phyloP scores from a whole-genome alignment of 2,113 vertebrate species.

The Pelvicachromis taeniatus region DNA sequence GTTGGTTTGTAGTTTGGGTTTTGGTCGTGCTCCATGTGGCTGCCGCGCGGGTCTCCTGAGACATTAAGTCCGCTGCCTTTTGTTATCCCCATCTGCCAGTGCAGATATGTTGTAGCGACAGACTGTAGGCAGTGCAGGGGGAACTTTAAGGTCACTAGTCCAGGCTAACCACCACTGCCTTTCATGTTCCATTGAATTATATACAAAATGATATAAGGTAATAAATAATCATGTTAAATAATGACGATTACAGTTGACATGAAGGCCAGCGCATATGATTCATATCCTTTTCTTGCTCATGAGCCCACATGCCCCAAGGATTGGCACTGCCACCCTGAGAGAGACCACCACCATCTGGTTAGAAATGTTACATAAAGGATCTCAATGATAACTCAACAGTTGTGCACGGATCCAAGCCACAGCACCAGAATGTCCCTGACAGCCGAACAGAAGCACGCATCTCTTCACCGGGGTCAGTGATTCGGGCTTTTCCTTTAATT shows the following conservation, averaged over 20 bases:
- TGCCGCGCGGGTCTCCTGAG: not conserved
- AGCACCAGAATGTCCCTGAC: not conserved
- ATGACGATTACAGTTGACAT: not conserved
- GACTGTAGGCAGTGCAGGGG: not conserved
- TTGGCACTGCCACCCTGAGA: not conserved
- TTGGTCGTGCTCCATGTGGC: not conserved
- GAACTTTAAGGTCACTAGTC: not conserved
- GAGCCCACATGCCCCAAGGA: not conserved
- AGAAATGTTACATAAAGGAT: not conserved
- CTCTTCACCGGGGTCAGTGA: fast-evolving
- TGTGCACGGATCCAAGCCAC: not conserved
- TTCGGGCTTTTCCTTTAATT: not conserved
- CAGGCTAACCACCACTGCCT: fast-evolving
- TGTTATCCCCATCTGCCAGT: not conserved
- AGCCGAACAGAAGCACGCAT: not conserved
- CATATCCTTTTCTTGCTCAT: not conserved
- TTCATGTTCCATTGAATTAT: not conserved
- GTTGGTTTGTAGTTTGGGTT: not conserved
- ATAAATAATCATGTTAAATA: not conserved
- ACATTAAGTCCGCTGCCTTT: not conserved
- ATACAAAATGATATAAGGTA: fast-evolving
- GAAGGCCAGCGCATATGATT: not conserved
- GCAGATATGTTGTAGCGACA: not conserved
- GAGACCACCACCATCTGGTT: not conserved
- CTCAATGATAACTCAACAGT: not conserved